phyloP scores from a whole-genome alignment of 2,888 invertebrate species.

The Lutraria lutraria region DNA sequence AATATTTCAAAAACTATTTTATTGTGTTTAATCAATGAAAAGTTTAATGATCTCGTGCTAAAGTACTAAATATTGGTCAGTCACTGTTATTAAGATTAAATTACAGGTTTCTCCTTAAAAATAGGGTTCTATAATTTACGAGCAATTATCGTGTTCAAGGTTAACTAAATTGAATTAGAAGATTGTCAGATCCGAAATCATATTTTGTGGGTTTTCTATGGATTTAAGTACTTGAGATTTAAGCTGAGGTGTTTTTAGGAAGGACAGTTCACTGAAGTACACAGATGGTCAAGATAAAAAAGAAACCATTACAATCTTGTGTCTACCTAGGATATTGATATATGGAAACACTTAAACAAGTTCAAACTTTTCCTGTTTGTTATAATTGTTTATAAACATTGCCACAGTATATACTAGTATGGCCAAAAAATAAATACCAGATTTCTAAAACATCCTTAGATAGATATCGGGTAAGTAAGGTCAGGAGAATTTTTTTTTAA shows the following conservation, averaged over 20 bases:
- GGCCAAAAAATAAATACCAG: no score
- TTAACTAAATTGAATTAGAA: constrained; percentile 35
- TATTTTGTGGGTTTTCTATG: background rate
- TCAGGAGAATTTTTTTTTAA: no score
- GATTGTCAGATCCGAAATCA: background rate
- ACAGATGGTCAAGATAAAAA: constrained; percentile 6
- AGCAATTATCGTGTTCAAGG: constrained; percentile 33
- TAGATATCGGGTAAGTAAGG: no score
- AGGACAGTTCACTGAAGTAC: constrained; percentile 11
- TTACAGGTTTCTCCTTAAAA: constrained; percentile 35
- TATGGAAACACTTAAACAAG: background rate
- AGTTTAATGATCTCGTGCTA: constrained; percentile 41
- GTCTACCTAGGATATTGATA: background rate
- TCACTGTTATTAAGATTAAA: constrained; percentile 48
- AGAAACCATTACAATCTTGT: background rate
- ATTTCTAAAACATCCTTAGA: no score
- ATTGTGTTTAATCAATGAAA: constrained; percentile 42
- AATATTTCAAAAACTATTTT: constrained; percentile 32
- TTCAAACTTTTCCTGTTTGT: constrained; percentile 1
- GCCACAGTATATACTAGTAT: no score
- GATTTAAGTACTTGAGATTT: constrained; percentile 4
- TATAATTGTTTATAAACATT: no score
- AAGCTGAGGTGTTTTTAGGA: background rate
- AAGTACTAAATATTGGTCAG: constrained; percentile 33
- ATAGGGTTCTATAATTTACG: constrained; percentile 17